Evolutionary conservation across 2,113 vertebrate genomes (phyloP).

Genomic region (Caranx ignobilis): DNA sequence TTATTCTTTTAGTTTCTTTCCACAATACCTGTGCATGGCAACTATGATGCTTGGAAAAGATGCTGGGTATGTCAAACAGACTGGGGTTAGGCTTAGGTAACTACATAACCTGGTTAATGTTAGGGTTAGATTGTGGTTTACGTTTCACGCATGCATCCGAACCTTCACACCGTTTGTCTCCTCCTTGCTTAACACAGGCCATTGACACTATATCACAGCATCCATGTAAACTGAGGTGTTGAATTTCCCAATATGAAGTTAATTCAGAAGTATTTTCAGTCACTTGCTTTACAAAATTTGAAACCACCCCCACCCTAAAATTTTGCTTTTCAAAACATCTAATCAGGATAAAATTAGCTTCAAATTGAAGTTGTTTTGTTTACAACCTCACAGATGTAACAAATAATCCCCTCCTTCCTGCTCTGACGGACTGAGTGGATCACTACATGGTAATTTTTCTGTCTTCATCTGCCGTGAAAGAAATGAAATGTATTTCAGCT

Average conservation of each 20-base stretch:
- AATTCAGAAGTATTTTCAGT: conserved; percentile 5
- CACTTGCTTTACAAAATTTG: background rate
- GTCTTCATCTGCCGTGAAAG: background rate
- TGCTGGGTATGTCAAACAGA: background rate
- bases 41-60: background rate
- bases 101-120: background rate
- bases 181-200: background rate
- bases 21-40: background rate
- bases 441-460: background rate
- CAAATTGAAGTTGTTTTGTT: background rate
- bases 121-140: background rate
- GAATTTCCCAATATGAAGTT: background rate
- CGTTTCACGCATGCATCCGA: too few relatives aligned
- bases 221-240: background rate
- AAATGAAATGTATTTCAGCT: background rate
- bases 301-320: too few relatives aligned
- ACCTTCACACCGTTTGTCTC: too few relatives aligned
- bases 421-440: background rate
- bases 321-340: background rate
- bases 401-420: background rate
- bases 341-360: background rate
- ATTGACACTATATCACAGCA: background rate
- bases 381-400: background rate
- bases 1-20: background rate
- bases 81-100: background rate